phyloP scores from a whole-genome alignment of 2,113 vertebrate species.

The Manacus vitellinus region DNA sequence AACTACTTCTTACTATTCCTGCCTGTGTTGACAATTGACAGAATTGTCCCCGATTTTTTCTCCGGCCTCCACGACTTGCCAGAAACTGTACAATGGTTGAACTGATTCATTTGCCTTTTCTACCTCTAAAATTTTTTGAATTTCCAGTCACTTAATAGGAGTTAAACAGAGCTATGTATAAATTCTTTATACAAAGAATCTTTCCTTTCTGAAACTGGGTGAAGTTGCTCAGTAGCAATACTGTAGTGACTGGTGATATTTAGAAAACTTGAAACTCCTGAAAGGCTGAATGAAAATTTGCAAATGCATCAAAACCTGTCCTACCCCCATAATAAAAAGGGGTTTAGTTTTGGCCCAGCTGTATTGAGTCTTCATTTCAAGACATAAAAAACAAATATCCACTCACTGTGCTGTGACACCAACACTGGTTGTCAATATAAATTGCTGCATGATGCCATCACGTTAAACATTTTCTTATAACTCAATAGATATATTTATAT shows the following conservation, averaged over 20 bases:
- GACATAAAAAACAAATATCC: neutral
- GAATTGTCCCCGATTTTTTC: neutral
- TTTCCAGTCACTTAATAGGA: neutral
- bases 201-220: neutral
- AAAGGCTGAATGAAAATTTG: neutral
- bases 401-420: neutral
- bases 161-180: neutral
- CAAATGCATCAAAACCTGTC: neutral
- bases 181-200: neutral
- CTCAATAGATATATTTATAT: neutral
- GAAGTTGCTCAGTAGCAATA: neutral
- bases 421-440: neutral
- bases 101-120: neutral
- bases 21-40: neutral
- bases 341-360: neutral
- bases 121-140: neutral
- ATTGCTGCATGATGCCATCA: neutral
- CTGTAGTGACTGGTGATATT: neutral
- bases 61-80: neutral
- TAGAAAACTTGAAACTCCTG: neutral
- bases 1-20: slow-evolving; percentile 26
- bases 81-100: neutral
- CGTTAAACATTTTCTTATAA: neutral
- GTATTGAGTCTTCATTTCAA: neutral
- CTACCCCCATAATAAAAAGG: neutral